Conservation (phyloP, 2,888 invertebrate species). For the Eilema depressum region DNA sequence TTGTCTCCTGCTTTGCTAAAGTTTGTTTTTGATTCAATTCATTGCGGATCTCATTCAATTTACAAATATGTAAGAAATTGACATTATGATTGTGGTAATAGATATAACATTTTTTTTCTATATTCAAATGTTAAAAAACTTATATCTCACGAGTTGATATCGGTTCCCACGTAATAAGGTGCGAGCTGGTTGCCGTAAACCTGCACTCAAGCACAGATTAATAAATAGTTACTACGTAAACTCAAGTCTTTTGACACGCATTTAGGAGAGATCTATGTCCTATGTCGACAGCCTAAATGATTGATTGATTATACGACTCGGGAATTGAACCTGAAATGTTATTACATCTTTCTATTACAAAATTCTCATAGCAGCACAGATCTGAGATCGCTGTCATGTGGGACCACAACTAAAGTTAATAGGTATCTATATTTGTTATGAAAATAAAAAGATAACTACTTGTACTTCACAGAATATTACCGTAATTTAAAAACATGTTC, state of each 20-base stretch:
- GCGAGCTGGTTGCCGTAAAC: background rate
- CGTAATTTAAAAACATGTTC: background rate
- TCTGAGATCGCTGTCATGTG: no score
- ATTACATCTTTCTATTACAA: background rate
- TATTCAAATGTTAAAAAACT: background rate
- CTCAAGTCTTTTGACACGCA: no score
- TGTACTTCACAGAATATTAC: no score
- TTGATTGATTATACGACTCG: background rate
- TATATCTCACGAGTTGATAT: background rate
- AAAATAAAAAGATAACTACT: no score
- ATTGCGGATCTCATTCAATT: background rate
- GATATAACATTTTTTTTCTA: background rate
- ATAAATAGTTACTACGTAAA: no score
- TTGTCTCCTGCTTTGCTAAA: background rate
- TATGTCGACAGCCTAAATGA: no score
- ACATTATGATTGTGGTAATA: background rate
- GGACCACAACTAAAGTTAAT: no score
- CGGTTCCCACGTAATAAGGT: background rate
- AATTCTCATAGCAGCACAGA: no score
- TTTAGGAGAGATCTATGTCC: no score
- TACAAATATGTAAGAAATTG: background rate
- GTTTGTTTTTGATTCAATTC: conserved; percentile 2
- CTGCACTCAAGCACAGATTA: no score
- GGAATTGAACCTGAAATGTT: background rate
- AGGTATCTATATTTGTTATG: no score